Percentiles rank a stretch among this genome's conserved stretches.
Evolutionary conservation across 1,140 invertebrate species (phyloP).

Genomic region (Calephelis nemesis): DNA sequence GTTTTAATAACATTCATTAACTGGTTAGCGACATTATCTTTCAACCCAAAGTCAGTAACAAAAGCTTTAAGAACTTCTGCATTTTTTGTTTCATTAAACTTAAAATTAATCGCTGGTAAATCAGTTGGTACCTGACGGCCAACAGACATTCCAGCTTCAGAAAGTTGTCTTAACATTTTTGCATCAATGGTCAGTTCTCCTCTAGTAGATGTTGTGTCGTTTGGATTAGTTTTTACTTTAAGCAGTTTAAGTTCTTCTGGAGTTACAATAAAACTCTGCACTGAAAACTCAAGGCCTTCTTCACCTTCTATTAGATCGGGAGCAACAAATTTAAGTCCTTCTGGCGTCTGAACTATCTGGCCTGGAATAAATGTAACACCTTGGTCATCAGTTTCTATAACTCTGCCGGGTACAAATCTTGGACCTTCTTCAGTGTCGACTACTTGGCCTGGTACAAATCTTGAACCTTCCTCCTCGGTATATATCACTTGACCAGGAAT

Average conservation of each 20-base stretch:
- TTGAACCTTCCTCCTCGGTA: conserved; percentile 84
- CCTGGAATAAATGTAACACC: conserved; percentile 86
- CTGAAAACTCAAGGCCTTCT: conserved; percentile 85
- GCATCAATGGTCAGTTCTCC: conserved; percentile 84
- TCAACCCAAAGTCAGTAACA: conserved; percentile 74
- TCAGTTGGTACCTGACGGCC: conserved; percentile 82
- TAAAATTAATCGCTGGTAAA: conserved; percentile 82
- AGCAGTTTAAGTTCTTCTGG: conserved; percentile 84
- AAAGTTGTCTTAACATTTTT: conserved; percentile 84
- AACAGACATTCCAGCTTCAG: conserved; percentile 85
- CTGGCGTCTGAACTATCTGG: conserved; percentile 85
- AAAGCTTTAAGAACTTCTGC: conserved; percentile 74
- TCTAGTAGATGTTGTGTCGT: conserved; percentile 77
- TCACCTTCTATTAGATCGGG: conserved; percentile 84
- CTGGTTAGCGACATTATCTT: conserved; percentile 77
- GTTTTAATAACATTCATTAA: conserved; percentile 75
- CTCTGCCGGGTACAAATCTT: conserved; percentile 86
- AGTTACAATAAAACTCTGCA: conserved; percentile 87
- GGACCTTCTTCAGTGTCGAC: conserved; percentile 86
- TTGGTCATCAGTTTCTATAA: conserved; percentile 83
- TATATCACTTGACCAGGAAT: conserved; percentile 87
- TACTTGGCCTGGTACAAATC: conserved; percentile 87
- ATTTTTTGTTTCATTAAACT: conserved; percentile 80
- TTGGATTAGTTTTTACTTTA: conserved; percentile 80
- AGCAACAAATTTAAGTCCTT: conserved; percentile 85